A percentile compares a stretch with the other conserved stretches of the same genome.
phyloP scores from a whole-genome alignment of 2,888 invertebrate species.

The Machimus atricapillus region DNA sequence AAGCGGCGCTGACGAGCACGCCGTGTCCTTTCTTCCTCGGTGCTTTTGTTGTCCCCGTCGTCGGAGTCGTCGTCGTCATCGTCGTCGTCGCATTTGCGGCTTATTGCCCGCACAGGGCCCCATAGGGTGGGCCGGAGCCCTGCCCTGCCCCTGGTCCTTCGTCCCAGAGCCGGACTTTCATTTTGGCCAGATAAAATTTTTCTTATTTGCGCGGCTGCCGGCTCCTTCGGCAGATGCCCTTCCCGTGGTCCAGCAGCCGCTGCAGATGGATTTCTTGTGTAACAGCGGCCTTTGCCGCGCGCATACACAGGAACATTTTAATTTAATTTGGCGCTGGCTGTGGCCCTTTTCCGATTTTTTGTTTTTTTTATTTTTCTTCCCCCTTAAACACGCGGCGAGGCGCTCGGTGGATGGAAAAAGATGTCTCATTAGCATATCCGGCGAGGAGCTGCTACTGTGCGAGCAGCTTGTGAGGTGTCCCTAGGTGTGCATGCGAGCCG shows the following conservation, averaged over 20 bases:
- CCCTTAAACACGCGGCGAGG: not conserved
- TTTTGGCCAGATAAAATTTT: slow-evolving; percentile 7
- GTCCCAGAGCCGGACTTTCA: not conserved
- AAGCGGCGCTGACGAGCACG: slow-evolving; percentile 34
- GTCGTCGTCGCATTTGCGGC: slow-evolving; percentile 38
- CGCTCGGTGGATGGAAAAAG: slow-evolving; percentile 43
- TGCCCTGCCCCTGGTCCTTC: not conserved
- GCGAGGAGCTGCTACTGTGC: slow-evolving; percentile 43
- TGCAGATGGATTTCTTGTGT: slow-evolving; percentile 47
- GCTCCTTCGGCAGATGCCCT: slow-evolving; percentile 22
- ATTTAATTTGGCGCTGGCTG: slow-evolving; percentile 44
- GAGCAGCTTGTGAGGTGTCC: slow-evolving; percentile 40
- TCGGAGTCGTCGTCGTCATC: not conserved
- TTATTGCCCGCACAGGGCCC: slow-evolving; percentile 19
- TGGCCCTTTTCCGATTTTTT: slow-evolving; percentile 24
- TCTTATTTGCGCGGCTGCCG: not conserved
- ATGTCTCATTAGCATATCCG: slow-evolving; percentile 47
- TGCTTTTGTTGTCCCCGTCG: slow-evolving; percentile 28
- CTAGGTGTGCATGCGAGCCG: slow-evolving; percentile 27
- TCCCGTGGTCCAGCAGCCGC: not conserved
- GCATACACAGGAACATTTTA: slow-evolving; percentile 46
- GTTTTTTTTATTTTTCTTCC: no score
- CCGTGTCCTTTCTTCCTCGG: slow-evolving; percentile 24
- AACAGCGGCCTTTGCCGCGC: slow-evolving; percentile 42
- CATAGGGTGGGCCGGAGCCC: not conserved